A percentile compares a stretch with the other conserved stretches of the same genome.
Evolutionary conservation across 2,113 vertebrate genomes (phyloP).

Genomic region (Hemicordylus capensis): DNA sequence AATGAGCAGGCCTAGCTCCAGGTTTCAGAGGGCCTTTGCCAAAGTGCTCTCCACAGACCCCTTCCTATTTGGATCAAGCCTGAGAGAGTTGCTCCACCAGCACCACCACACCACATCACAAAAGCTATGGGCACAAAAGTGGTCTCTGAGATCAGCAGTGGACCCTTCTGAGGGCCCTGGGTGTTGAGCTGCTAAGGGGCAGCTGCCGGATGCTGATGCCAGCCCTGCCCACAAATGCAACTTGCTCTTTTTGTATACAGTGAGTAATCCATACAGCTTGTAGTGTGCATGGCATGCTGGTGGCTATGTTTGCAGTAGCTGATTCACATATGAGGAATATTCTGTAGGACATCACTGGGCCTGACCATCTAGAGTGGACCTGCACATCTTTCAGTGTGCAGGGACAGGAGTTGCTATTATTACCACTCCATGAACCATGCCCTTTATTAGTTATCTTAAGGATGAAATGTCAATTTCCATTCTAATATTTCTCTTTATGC

Average conservation of each 20-base stretch:
- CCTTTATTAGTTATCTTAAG: constrained; percentile 1
- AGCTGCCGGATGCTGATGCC: too few species aligned
- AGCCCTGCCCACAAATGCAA: neutral
- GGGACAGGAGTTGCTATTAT: neutral
- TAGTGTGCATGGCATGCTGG: neutral
- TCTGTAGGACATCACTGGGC: neutral
- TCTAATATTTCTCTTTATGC: neutral
- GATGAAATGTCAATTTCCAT: neutral
- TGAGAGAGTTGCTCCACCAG: too few species aligned
- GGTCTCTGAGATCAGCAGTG: too few species aligned
- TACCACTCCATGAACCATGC: neutral
- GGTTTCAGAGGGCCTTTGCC: too few species aligned
- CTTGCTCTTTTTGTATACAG: neutral
- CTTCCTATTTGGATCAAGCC: too few species aligned
- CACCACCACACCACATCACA: too few species aligned
- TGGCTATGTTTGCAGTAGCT: neutral
- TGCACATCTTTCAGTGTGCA: neutral
- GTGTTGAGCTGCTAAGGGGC: too few species aligned
- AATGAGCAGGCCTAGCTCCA: too few species aligned
- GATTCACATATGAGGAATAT: neutral
- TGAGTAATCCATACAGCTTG: neutral
- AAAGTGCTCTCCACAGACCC: too few species aligned
- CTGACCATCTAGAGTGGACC: neutral
- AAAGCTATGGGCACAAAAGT: too few species aligned
- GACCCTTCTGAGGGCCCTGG: too few species aligned